Conservation (phyloP, 2,113 vertebrate species). For the Hippocampus zosterae region DNA sequence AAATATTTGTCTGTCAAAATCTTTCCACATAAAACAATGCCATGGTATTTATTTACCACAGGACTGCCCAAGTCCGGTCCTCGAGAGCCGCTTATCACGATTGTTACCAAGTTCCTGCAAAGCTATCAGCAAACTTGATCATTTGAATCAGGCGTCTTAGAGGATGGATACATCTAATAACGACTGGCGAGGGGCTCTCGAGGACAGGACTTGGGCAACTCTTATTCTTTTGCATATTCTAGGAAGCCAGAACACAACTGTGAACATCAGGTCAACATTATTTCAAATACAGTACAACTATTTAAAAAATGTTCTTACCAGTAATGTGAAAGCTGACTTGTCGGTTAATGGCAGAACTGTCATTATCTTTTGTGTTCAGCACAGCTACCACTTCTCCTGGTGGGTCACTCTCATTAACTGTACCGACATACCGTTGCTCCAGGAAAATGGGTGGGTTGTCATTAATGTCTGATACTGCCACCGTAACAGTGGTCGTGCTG, state of each 20-base stretch:
- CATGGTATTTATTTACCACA: not conserved
- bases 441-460: constrained; percentile 87
- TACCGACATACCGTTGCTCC: constrained; percentile 82
- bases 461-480: constrained; percentile 88
- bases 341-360: constrained; percentile 84
- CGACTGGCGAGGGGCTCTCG: too few species aligned
- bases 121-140: too few species aligned
- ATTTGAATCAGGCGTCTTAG: too few species aligned
- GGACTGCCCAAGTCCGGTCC: too few species aligned
- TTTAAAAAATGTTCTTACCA: constrained; percentile 71
- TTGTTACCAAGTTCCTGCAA: too few species aligned
- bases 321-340: constrained; percentile 98
- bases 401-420: constrained; percentile 86
- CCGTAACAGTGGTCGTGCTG: constrained; percentile 80
- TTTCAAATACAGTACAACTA: not conserved
- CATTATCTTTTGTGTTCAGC: constrained; percentile 88
- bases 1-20: not conserved
- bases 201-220: not conserved
- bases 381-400: constrained; percentile 93
- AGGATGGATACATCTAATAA: too few species aligned
- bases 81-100: too few species aligned
- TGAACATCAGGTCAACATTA: not conserved
- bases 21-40: not conserved
- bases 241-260: too few species aligned
- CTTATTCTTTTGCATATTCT: not conserved